Evolutionary conservation across 2,888 invertebrate genomes (phyloP).

Genomic region (Proisotoma minuta): DNA sequence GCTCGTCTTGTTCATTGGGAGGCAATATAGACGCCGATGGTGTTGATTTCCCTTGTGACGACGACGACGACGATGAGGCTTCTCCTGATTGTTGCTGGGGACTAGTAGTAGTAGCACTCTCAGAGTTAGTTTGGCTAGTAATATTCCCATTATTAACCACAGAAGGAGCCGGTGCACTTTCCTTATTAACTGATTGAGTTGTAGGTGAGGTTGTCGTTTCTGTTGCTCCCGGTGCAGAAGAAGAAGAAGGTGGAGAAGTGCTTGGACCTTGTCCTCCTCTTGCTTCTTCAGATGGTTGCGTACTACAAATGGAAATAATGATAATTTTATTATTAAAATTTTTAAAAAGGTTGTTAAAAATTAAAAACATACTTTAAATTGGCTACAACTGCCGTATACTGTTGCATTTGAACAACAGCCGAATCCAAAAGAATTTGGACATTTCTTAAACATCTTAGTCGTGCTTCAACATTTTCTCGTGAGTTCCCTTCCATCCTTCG

Average conservation of each 20-base stretch:
- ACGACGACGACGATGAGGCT: background rate
- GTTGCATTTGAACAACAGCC: slow-evolving; percentile 88
- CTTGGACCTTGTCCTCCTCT: too few species aligned
- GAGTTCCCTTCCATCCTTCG: slow-evolving; percentile 82
- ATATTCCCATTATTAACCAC: background rate
- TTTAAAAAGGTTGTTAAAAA: too few species aligned
- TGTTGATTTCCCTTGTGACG: slow-evolving; percentile 4
- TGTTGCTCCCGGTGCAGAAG: slow-evolving; percentile 1
- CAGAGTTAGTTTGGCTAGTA: slow-evolving; percentile 6
- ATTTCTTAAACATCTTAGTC: slow-evolving; percentile 78
- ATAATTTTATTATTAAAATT: background rate
- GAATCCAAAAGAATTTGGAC: slow-evolving; percentile 88
- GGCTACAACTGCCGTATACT: slow-evolving; percentile 61
- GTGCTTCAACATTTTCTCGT: slow-evolving; percentile 80
- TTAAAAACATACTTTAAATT: slow-evolving; percentile 34
- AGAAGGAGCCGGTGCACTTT: background rate
- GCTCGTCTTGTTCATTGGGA: slow-evolving; percentile 55
- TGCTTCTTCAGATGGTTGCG: too few species aligned
- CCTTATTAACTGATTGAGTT: background rate
- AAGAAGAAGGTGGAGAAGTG: too few species aligned
- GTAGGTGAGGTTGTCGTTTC: slow-evolving; percentile 1
- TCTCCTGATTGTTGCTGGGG: too few species aligned
- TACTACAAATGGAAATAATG: background rate
- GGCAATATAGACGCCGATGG: slow-evolving; percentile 17
- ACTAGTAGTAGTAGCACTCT: too few species aligned